Base-by-base conservation (phyloP, 2,888 invertebrate genomes). In the Bombylius major region DNA sequence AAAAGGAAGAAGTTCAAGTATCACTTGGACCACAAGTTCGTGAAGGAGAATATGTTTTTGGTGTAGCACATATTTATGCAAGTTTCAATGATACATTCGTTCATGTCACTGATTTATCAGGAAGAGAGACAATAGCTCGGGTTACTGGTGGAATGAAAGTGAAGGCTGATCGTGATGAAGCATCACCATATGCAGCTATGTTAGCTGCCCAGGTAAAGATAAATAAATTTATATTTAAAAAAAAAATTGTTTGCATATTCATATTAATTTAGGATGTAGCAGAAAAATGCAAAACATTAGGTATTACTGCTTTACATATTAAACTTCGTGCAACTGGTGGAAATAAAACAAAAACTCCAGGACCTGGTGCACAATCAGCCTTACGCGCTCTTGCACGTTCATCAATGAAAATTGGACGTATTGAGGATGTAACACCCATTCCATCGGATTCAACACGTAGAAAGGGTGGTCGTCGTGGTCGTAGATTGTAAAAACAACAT, bases 41-140 rank as follows among this genome's bases (percentile, higher is more conserved):
- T 65, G 95, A 95, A 72, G 98, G 98, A 62, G 98, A 99, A 79
- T 87, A 88, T 66, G 96, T 99, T 58, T 99, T 98, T 72, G 99
- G 98, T 58, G 98, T 99, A 31, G 99, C 98, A 60, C 99, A 99
- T 78, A 99, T 99, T 70, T 99, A 93, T 72, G 99, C 99, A 64
- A 97, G 96, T 66, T 99, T 99, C 82, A 99, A 99, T 72, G 99
- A 99, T 76, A 99, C 99, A 54, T 99, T 99, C 75, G 99, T 99
- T 51, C 99, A 99, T 79, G 95, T 99, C 61, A 99, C 99, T 14
- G 99, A 99, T 78, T 81, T 99, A 68, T 99, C 98, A 58, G 99
- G 99, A 65, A 87, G 90, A 70, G 92, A 92, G 84, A 92, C 91
- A 14, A 91, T 92, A 68, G 89, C 90, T 63, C 82, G 98, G 70